These are phyloP conservation scores for Alloscopus bannaensis DNA, from an alignment of 2,888 invertebrate species.

Conservation along the genomic window DNA sequence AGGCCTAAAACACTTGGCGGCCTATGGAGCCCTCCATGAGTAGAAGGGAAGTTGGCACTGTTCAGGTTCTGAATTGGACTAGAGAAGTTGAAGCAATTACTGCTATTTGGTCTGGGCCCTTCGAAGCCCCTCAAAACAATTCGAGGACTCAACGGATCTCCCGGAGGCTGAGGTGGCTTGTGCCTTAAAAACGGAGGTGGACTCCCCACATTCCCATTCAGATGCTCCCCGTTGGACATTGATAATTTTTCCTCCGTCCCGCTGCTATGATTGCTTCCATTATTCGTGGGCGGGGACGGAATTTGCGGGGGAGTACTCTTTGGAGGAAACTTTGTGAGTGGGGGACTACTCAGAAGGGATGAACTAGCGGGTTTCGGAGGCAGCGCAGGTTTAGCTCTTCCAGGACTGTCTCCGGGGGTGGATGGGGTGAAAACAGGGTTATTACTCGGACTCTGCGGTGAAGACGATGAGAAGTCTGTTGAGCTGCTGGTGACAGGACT, in stretches of 20 bases:
- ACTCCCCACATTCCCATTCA: conserved; percentile 17
- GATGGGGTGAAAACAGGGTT: conserved; percentile 16
- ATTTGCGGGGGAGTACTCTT: conserved; percentile 25
- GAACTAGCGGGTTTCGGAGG: conserved; percentile 69
- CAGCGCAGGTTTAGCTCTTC: conserved; percentile 65
- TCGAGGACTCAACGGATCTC: conserved; percentile 37
- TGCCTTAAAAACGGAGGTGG: conserved; percentile 42
- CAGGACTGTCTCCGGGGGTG: conserved; percentile 16
- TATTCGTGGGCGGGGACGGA: background rate
- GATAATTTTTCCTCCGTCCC: background rate
- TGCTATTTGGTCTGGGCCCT: conserved; percentile 38
- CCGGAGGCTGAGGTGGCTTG: conserved; percentile 37
- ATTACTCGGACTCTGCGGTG: background rate
- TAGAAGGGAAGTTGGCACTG: conserved; percentile 48
- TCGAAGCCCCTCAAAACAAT: conserved; percentile 6
- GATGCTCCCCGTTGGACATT: conserved; percentile 6
- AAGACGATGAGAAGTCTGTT: conserved; percentile 7
- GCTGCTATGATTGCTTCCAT: background rate
- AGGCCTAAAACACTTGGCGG: conserved; percentile 8
- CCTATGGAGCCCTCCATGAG: conserved; percentile 33
- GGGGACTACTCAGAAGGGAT: conserved; percentile 30
- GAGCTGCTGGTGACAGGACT: conserved; percentile 8
- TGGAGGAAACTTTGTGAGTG: conserved; percentile 36
- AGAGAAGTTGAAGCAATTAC: conserved; percentile 40
- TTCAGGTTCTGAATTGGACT: conserved; percentile 55